These are phyloP conservation scores for Papilio helenus DNA, from an alignment of 1,140 invertebrate species.

Conservation along the genomic window DNA sequence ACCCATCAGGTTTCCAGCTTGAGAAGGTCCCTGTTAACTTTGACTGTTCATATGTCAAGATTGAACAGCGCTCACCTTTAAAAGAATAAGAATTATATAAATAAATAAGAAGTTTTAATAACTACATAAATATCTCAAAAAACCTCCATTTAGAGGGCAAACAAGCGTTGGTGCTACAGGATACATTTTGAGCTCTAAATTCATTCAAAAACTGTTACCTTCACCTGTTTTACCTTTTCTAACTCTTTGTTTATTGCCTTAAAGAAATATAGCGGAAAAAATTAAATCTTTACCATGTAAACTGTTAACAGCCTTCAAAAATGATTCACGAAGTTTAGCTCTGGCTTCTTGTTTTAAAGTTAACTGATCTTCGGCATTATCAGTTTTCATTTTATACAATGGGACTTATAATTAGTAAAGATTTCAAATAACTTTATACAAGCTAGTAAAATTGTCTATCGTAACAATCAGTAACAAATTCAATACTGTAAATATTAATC, in stretches of 20 bases:
- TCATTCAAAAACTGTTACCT: too few relatives aligned
- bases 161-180: too few relatives aligned
- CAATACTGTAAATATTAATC: too few relatives aligned
- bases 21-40: constrained; percentile 60
- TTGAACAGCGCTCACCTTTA: constrained; percentile 63
- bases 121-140: too few relatives aligned
- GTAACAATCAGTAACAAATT: too few relatives aligned
- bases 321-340: constrained; percentile 61
- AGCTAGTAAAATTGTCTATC: neutral
- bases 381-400: constrained; percentile 17
- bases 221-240: too few relatives aligned
- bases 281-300: constrained; percentile 56
- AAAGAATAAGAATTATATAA: constrained; percentile 41
- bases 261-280: neutral
- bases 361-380: neutral
- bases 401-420: neutral
- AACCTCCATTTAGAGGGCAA: too few relatives aligned
- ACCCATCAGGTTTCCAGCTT: constrained; percentile 64
- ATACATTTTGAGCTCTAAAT: too few relatives aligned
- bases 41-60: constrained; percentile 70
- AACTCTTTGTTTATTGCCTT: too few relatives aligned
- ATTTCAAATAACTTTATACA: neutral
- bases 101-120: neutral
- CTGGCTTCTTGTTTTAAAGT: constrained; percentile 54
- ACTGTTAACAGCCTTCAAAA: constrained; percentile 59